These are phyloP conservation scores for Hipposideros armiger DNA, from an alignment of 2,113 vertebrate species.

Conservation along the genomic window DNA sequence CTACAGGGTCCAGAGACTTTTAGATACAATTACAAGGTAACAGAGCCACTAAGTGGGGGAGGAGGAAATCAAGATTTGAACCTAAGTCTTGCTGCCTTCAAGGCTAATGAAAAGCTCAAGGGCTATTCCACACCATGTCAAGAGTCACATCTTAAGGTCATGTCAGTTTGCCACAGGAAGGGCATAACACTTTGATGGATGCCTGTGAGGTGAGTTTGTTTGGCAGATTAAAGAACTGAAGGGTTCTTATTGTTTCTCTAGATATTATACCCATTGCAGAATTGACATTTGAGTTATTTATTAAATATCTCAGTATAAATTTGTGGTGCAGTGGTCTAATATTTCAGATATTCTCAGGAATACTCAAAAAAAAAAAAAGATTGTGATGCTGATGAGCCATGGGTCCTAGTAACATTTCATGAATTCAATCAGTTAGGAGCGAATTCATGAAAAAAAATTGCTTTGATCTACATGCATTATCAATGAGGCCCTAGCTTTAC, in stretches of 20 bases:
- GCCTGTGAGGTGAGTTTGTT: not conserved
- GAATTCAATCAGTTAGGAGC: not conserved
- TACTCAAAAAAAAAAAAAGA: not conserved
- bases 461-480: not conserved
- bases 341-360: not conserved
- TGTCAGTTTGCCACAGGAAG: not conserved
- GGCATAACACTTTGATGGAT: not conserved
- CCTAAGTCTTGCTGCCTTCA: not conserved
- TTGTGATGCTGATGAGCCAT: not conserved
- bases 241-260: not conserved
- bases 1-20: not conserved
- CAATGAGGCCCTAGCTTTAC: not conserved
- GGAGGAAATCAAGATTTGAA: not conserved
- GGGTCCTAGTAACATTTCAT: conserved; percentile 2
- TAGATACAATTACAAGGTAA: not conserved
- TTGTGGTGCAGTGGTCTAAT: not conserved
- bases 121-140: too few species aligned
- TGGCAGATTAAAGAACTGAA: not conserved
- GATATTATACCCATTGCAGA: not conserved
- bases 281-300: conserved; percentile 34
- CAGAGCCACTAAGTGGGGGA: not conserved
- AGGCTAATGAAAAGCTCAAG: not conserved
- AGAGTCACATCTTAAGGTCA: not conserved
- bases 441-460: not conserved
- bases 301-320: not conserved